Percentiles rank a stretch among this genome's conserved stretches.
phyloP scores from a whole-genome alignment of 2,888 invertebrate species.

The Ornithoptera priamus region DNA sequence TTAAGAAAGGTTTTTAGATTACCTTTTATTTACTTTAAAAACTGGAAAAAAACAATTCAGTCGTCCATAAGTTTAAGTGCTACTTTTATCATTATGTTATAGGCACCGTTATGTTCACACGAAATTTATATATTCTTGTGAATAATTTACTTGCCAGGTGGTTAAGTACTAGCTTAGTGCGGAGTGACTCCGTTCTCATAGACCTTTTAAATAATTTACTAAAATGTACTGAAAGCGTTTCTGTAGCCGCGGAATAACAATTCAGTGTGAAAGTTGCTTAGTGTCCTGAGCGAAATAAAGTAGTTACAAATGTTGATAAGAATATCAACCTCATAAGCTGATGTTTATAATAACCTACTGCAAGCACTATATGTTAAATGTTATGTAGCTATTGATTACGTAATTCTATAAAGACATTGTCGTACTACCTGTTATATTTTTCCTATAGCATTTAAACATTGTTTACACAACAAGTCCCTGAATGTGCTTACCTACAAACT shows the following conservation, averaged over 20 bases:
- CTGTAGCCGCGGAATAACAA: background rate
- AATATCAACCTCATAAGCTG: too few relatives aligned
- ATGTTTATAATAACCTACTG: too few relatives aligned
- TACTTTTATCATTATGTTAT: background rate
- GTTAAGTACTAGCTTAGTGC: conserved; percentile 1
- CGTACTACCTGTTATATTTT: too few relatives aligned
- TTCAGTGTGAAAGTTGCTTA: background rate
- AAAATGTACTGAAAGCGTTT: background rate
- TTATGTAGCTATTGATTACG: too few relatives aligned
- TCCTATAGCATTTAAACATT: too few relatives aligned
- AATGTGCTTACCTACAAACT: conserved; percentile 87
- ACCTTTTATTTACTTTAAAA: background rate
- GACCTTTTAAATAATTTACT: conserved; percentile 1
- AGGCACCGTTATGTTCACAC: background rate
- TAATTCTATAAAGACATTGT: too few relatives aligned
- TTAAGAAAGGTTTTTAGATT: background rate
- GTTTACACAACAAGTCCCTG: background rate
- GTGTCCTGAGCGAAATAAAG: background rate
- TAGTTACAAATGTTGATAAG: background rate
- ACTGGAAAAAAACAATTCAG: background rate
- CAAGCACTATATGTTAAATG: too few relatives aligned
- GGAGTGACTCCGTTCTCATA: background rate
- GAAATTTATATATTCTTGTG: background rate
- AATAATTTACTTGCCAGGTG: background rate
- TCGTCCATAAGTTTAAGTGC: background rate